Base-by-base conservation (phyloP, 2,888 invertebrate genomes). In the Dasysyrphus tricinctus region DNA sequence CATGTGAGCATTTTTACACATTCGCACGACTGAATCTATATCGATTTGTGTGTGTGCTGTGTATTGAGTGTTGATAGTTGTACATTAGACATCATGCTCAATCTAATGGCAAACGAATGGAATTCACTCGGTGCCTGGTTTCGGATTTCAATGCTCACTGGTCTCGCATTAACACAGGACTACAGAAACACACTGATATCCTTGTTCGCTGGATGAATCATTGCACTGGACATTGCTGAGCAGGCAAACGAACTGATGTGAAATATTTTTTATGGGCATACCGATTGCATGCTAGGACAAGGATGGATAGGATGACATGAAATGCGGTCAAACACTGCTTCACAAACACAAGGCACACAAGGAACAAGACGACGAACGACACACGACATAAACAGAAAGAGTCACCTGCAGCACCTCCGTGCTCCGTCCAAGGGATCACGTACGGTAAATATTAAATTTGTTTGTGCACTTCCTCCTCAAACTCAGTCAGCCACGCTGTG, bases 381-480 rank as follows among this genome's bases (percentile, higher is more conserved):
- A 44, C 37, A 16, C 32, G 73, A 47, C 59, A 63, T 16, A 65
- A n/a, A 47, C 59, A 63, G 32, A 65, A n/a, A 65, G 47, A 65
- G 65, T 47, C 65, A 65, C 47, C 63, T 24, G 24, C 24, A 24
- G 24, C 24, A 24, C 24, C 24, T 24, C 24, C 24, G 3, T 24
- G 24, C 24, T 70, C 44, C 61, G 72, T 61, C 59, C 72, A 51
- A 63, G 57, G 72, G 76, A 85, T 80, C 85, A 85, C 85, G 85
- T 85, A 85, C 77, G 77, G 80, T 77, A 77, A 85, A 85, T 85
- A 85, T 85, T 85, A 85, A 85, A 80, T 77, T 80, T 80, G 85
- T 77, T 85, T 80, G 73, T 74, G 51, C 78, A 74, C 78, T 74
- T 32, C 67, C 42, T 51, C 34, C 56, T 49, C 54, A 51, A 42